Conservation (phyloP, 2,888 invertebrate genomes). For the Noctua pronuba region DNA sequence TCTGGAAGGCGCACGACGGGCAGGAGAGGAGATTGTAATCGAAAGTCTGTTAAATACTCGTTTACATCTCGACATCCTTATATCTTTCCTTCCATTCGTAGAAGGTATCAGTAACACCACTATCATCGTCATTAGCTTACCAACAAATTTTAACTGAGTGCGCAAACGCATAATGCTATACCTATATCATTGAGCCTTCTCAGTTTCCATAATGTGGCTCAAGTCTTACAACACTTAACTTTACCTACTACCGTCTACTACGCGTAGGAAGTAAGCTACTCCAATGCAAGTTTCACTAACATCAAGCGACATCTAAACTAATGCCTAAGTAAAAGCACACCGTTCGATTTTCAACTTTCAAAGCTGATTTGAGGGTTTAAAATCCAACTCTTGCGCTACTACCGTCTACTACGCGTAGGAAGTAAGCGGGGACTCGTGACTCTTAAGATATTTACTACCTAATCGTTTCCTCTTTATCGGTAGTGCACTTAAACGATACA, state of each 20-base stretch:
- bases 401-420: neutral
- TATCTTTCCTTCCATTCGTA: no score
- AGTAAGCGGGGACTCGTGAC: slow-evolving; percentile 10
- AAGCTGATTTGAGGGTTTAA: neutral
- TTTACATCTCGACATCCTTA: no score
- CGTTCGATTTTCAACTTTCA: neutral
- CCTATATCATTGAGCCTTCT: slow-evolving; percentile 5
- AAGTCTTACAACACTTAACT: slow-evolving; percentile 39
- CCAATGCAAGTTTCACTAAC: neutral
- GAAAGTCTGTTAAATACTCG: neutral
- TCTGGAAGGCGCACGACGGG: neutral
- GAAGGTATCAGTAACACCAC: neutral
- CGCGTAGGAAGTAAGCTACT: neutral
- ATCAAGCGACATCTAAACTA: neutral
- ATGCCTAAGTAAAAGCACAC: neutral
- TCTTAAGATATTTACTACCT: slow-evolving; percentile 46
- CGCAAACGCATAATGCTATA: slow-evolving; percentile 10
- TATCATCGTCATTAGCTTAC: neutral
- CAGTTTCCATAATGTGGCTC: slow-evolving; percentile 11
- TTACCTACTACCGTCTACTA: neutral
- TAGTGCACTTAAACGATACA: slow-evolving; percentile 55
- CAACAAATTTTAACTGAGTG: neutral
- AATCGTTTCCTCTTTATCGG: slow-evolving; percentile 46
- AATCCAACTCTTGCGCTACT: neutral
- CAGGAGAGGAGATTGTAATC: neutral